Percentiles rank a stretch among this genome's conserved stretches.
These are phyloP conservation scores for Magallana gigas DNA, from an alignment of 1,140 invertebrate genomes.

Conservation along the genomic window DNA sequence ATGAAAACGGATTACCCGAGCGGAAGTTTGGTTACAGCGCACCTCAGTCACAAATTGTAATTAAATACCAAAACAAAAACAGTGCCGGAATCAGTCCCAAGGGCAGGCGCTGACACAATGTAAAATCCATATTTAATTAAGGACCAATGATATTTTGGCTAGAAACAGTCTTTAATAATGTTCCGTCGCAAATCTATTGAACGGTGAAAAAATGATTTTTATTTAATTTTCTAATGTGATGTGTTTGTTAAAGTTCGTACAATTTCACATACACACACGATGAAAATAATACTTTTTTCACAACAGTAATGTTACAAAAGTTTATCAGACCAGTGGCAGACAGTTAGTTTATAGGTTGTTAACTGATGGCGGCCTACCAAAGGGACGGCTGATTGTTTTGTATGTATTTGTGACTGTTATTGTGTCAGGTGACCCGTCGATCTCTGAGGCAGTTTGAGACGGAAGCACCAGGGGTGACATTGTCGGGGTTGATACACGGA, in stretches of 20 bases:
- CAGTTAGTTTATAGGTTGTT: too few relatives aligned
- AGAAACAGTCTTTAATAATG: not conserved
- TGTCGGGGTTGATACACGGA: not conserved
- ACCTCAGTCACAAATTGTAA: slow-evolving; percentile 6
- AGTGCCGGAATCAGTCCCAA: not conserved
- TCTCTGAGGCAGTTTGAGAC: too few relatives aligned
- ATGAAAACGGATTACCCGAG: slow-evolving; percentile 14
- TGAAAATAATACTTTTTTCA: too few relatives aligned
- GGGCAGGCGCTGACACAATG: not conserved
- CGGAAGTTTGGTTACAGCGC: not conserved
- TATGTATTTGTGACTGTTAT: too few relatives aligned
- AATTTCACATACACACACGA: too few relatives aligned
- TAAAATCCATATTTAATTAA: slow-evolving; percentile 32
- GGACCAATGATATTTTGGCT: not conserved
- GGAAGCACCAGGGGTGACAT: not conserved
- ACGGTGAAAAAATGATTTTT: not conserved
- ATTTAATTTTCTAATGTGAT: not conserved
- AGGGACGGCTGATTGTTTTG: too few relatives aligned
- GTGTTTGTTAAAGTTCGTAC: too few relatives aligned
- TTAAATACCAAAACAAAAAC: slow-evolving; percentile 12
- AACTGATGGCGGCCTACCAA: too few relatives aligned
- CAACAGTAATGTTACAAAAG: too few relatives aligned
- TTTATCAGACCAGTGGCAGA: too few relatives aligned
- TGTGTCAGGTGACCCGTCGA: too few relatives aligned
- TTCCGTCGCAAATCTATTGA: not conserved